phyloP scores from a whole-genome alignment of 2,888 invertebrate species.

The Drosophila formosana region DNA sequence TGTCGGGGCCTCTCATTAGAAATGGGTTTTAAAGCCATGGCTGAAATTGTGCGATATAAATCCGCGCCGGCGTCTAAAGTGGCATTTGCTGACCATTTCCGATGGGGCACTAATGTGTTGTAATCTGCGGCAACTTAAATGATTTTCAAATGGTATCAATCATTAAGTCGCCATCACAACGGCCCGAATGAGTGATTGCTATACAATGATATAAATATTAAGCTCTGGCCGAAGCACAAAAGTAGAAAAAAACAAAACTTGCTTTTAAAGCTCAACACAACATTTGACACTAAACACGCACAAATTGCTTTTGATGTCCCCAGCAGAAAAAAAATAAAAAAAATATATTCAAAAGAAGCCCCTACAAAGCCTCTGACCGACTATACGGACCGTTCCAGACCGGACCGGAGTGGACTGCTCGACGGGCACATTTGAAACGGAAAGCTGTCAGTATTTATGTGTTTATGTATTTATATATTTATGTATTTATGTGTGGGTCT shows the following conservation, averaged over 20 bases:
- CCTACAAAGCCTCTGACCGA: slow-evolving; percentile 48
- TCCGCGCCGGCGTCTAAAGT: slow-evolving; percentile 26
- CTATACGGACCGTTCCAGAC: not conserved
- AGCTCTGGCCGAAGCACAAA: slow-evolving; percentile 48
- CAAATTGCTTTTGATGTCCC: slow-evolving; percentile 77
- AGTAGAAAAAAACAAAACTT: slow-evolving; percentile 17
- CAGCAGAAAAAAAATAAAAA: slow-evolving; percentile 16
- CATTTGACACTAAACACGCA: slow-evolving; percentile 79
- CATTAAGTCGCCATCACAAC: slow-evolving; percentile 57
- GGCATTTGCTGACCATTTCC: slow-evolving; percentile 65
- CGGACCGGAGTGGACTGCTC: not conserved
- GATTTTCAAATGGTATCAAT: slow-evolving; percentile 69
- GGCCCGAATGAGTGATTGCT: slow-evolving; percentile 69
- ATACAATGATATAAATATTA: slow-evolving; percentile 58
- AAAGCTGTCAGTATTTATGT: slow-evolving; percentile 43
- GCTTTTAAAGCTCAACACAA: slow-evolving; percentile 58
- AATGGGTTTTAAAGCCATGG: slow-evolving; percentile 69
- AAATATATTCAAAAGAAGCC: slow-evolving; percentile 56
- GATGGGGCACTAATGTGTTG: slow-evolving; percentile 46
- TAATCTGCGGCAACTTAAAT: slow-evolving; percentile 66
- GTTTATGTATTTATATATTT: slow-evolving; percentile 35
- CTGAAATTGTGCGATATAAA: slow-evolving; percentile 5
- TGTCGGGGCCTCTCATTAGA: slow-evolving; percentile 4
- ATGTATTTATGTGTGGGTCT: slow-evolving; percentile 34
- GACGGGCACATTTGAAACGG: slow-evolving; percentile 12